Evolutionary conservation across 2,113 vertebrate species (phyloP).

Genomic region (Crocuta crocuta): DNA sequence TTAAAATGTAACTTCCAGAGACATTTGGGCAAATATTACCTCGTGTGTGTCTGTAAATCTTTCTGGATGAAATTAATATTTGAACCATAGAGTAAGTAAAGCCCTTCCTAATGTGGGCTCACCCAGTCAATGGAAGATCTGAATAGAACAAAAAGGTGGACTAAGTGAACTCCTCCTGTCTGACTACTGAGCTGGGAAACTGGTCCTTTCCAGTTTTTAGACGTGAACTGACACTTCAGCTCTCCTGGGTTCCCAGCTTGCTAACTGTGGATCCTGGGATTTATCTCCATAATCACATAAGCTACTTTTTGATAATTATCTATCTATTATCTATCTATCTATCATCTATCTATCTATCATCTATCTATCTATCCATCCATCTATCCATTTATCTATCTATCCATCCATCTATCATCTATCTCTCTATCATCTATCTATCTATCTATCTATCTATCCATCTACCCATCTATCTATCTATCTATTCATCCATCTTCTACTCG

Average conservation of each 20-base stretch:
- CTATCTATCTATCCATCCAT: not conserved
- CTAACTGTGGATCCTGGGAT: not conserved
- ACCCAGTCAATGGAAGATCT: not conserved
- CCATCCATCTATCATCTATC: no score
- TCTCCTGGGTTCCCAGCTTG: not conserved
- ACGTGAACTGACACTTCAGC: not conserved
- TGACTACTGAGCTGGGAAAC: not conserved
- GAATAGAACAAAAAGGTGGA: not conserved
- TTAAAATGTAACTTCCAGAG: not conserved
- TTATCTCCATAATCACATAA: not conserved
- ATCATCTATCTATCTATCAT: no score
- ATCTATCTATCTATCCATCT: no score
- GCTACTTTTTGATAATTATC: not conserved
- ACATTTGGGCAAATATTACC: not conserved
- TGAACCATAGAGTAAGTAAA: not conserved
- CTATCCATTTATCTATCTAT: not conserved
- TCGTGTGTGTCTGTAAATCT: not conserved
- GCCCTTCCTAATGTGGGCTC: not conserved
- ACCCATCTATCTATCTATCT: not conserved
- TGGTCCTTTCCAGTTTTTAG: not conserved
- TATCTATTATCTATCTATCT: not conserved
- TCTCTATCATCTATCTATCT: no score
- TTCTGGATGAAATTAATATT: not conserved
- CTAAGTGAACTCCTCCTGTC: not conserved
- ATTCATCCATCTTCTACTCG: not conserved